A percentile compares a stretch with the other conserved stretches of the same genome.
These are phyloP conservation scores for Pseudococcus longispinus DNA, from an alignment of 2,888 invertebrate species.

Conservation along the genomic window DNA sequence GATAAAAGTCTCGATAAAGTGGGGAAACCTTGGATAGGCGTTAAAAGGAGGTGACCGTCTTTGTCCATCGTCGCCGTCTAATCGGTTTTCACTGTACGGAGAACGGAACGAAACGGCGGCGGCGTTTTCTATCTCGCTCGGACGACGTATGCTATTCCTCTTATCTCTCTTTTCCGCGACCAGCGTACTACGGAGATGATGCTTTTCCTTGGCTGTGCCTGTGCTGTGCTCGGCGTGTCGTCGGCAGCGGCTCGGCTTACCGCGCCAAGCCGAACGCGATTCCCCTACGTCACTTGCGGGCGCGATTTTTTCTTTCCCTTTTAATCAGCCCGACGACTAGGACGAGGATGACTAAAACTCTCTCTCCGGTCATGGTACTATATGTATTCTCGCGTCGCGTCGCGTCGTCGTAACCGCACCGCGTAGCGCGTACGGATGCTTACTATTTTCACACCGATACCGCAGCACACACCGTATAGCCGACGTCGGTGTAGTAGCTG, in stretches of 20 bases:
- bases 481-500: background rate
- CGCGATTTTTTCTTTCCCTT: constrained; percentile 40
- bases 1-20: constrained; percentile 54
- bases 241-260: background rate
- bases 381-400: background rate
- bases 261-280: background rate
- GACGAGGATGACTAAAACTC: background rate
- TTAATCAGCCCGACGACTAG: background rate
- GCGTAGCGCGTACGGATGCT: background rate
- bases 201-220: too few species aligned
- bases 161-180: background rate
- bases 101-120: too few species aligned
- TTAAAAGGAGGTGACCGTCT: constrained; percentile 57
- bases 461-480: too few species aligned
- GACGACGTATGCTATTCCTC: background rate
- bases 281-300: constrained; percentile 37
- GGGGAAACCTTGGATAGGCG: constrained; percentile 54
- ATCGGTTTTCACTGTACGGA: constrained; percentile 41
- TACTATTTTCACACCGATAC: constrained; percentile 1
- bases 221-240: too few species aligned
- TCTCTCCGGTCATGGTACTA: background rate
- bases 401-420: background rate
- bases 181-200: background rate
- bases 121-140: background rate
- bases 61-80: constrained; percentile 56